phyloP scores from a whole-genome alignment of 2,888 invertebrate genomes.

The Rhogogaster chlorosoma region DNA sequence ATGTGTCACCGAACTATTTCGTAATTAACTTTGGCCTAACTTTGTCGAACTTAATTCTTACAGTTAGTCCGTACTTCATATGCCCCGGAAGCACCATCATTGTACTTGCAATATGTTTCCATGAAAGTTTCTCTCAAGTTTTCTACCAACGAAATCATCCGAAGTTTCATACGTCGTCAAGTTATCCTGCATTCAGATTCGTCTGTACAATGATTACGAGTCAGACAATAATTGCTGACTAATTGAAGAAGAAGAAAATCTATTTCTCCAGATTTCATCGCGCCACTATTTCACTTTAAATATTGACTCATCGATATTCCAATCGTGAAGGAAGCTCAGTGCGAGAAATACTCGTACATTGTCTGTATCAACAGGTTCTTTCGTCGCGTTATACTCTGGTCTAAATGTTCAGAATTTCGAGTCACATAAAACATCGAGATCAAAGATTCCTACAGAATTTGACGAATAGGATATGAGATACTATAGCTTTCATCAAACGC shows the following conservation, averaged over 20 bases:
- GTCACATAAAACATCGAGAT: background rate
- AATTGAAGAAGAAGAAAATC: background rate
- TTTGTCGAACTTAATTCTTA: constrained; percentile 19
- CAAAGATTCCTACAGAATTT: no score
- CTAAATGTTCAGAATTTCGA: background rate
- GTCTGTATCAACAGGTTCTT: background rate
- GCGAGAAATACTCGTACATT: background rate
- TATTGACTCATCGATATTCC: background rate
- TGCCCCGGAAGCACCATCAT: background rate
- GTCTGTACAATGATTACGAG: background rate
- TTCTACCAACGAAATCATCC: background rate
- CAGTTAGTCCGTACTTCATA: background rate
- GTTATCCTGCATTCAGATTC: background rate
- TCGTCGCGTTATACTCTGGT: background rate
- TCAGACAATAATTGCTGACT: background rate
- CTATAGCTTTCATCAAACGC: no score
- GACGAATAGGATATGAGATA: no score
- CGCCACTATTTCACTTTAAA: background rate
- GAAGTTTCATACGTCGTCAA: background rate
- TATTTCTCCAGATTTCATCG: background rate
- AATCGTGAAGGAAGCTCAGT: background rate
- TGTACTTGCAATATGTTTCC: constrained; percentile 15
- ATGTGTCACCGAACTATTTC: background rate
- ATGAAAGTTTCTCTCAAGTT: constrained; percentile 8
- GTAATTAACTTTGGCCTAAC: constrained; percentile 22